phyloP scores from a whole-genome alignment of 2,888 invertebrate genomes.

The Pheosia tremula region DNA sequence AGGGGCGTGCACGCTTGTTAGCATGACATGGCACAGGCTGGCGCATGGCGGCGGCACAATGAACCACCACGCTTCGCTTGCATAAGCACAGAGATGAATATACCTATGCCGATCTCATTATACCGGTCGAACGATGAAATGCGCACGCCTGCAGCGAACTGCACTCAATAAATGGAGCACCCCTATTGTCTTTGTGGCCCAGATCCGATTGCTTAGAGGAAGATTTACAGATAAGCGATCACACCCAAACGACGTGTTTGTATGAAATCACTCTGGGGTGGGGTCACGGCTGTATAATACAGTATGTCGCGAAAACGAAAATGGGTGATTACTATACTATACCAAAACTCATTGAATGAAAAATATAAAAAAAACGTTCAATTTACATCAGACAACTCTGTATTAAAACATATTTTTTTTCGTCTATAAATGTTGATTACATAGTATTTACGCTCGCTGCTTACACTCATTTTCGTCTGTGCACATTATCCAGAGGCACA shows the following conservation, averaged over 20 bases:
- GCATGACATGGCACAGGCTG: constrained; percentile 26
- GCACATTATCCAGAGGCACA: too few relatives aligned
- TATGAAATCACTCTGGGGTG: not conserved
- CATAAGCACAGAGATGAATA: constrained; percentile 53
- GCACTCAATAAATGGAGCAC: constrained; percentile 62
- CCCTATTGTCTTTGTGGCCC: constrained; percentile 53
- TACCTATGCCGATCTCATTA: constrained; percentile 62
- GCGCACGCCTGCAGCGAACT: constrained; percentile 48
- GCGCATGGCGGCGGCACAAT: constrained; percentile 28
- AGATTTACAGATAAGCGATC: constrained; percentile 28
- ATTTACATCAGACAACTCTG: too few relatives aligned
- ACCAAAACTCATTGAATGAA: too few relatives aligned
- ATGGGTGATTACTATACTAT: too few relatives aligned
- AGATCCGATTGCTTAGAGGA: constrained; percentile 24
- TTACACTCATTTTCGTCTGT: too few relatives aligned
- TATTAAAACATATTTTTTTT: too few relatives aligned
- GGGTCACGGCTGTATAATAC: not conserved
- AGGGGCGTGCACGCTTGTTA: constrained; percentile 43
- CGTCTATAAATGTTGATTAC: too few relatives aligned
- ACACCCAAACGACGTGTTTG: constrained; percentile 13
- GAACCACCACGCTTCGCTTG: constrained; percentile 43
- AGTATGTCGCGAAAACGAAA: too few relatives aligned
- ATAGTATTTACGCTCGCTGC: too few relatives aligned
- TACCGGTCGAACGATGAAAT: constrained; percentile 62
- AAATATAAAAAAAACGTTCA: too few relatives aligned